A percentile compares a stretch with the other conserved stretches of the same genome.
These are phyloP conservation scores for Nycticorax nycticorax DNA, from an alignment of 2,113 vertebrate species.

Conservation along the genomic window DNA sequence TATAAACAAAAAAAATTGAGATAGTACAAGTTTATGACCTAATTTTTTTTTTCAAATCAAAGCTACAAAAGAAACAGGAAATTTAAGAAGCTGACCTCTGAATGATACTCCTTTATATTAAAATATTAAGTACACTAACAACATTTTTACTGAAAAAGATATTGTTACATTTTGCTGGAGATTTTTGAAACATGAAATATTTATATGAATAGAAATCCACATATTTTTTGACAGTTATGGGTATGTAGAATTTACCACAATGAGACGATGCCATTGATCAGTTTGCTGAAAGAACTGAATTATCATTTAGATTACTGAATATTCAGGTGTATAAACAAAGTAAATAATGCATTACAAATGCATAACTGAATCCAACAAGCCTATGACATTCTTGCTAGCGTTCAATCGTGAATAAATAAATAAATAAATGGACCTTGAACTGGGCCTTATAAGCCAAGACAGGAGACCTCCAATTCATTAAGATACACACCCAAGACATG, in stretches of 20 bases:
- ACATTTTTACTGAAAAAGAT: neutral
- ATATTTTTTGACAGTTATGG: neutral
- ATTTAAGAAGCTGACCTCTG: neutral
- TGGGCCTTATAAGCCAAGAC: neutral
- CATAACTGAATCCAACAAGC: neutral
- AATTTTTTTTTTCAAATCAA: neutral
- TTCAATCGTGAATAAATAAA: neutral
- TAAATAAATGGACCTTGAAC: neutral
- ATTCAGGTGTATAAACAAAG: neutral
- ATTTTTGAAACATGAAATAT: neutral
- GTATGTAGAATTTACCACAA: neutral
- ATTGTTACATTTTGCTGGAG: neutral
- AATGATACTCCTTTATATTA: neutral
- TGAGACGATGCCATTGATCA: neutral
- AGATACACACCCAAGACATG: neutral
- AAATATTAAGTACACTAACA: neutral
- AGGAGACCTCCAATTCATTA: neutral
- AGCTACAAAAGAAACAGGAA: neutral
- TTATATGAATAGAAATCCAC: neutral
- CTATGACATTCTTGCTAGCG: neutral
- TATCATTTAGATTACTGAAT: neutral
- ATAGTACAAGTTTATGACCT: neutral
- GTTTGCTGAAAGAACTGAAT: neutral
- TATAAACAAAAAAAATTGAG: neutral
- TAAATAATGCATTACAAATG: neutral